phyloP scores from a whole-genome alignment of 2,888 invertebrate species.

The Ceramica pisi region DNA sequence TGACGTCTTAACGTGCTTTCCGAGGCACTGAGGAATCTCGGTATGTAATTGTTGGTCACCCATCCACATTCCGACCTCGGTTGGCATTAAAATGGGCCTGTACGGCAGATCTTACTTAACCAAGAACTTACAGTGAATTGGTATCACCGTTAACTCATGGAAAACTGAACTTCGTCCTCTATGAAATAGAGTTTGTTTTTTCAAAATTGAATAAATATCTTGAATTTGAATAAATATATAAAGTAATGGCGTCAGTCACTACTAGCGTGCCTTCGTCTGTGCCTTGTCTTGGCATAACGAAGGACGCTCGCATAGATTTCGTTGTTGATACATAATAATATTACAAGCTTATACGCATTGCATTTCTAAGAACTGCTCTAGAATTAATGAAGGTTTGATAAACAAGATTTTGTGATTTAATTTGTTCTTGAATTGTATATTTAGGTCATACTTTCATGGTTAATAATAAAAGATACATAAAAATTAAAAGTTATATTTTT shows the following conservation, averaged over 20 bases:
- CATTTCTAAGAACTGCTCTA: slow-evolving; percentile 40
- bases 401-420: not conserved
- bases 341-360: slow-evolving; percentile 30
- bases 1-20: not conserved
- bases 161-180: no score
- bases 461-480: not conserved
- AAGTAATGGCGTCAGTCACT: no score
- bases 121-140: no score
- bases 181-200: no score
- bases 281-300: slow-evolving; percentile 58
- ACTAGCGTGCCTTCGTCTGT: no score
- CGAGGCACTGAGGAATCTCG: not conserved
- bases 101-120: no score
- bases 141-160: no score
- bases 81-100: no score
- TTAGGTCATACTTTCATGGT: not conserved
- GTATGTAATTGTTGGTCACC: not conserved
- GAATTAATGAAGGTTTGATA: slow-evolving; percentile 17
- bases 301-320: slow-evolving; percentile 63
- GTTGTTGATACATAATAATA: slow-evolving; percentile 57
- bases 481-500: not conserved
- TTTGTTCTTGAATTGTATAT: slow-evolving; percentile 4
- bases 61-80: no score
- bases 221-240: no score
- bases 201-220: no score